A percentile compares a stretch with the other conserved stretches of the same genome.
Evolutionary conservation across 2,797 vertebrate species (phyloP).

Genomic region (Urosaurus nigricauda): DNA sequence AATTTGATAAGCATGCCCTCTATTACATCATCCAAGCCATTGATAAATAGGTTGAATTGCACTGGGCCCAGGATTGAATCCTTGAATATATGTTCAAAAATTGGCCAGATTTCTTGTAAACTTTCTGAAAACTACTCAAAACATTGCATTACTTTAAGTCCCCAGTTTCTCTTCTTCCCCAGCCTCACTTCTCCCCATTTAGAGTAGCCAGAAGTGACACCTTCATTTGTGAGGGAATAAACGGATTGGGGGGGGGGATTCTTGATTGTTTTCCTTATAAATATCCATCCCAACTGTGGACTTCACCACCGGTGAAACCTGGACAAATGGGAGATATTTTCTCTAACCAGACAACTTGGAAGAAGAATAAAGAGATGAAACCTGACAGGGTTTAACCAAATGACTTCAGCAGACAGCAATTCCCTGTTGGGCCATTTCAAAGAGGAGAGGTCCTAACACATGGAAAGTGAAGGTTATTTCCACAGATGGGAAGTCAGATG

Average conservation of each 20-base stretch:
- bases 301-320: background rate
- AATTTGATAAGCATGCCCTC: too few species aligned
- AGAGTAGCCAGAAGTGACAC: background rate
- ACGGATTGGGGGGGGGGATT: background rate
- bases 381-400: conserved; percentile 35
- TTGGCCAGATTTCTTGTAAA: background rate
- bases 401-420: conserved; percentile 17
- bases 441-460: background rate
- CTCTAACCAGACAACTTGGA: conserved; percentile 33
- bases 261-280: conserved; percentile 9
- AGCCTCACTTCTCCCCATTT: background rate
- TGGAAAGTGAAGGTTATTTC: conserved; percentile 40
- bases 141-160: background rate
- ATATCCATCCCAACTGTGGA: background rate
- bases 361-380: conserved; percentile 31
- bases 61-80: too few species aligned
- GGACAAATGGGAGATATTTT: conserved; percentile 31
- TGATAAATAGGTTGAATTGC: too few species aligned
- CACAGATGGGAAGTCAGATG: conserved; percentile 26
- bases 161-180: background rate
- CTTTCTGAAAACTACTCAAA: background rate
- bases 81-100: background rate
- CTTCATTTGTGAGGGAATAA: conserved; percentile 4
- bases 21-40: too few species aligned
- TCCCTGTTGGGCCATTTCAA: background rate